Evolutionary conservation across 2,113 vertebrate genomes (phyloP).

Genomic region (Halichoerus grypus): DNA sequence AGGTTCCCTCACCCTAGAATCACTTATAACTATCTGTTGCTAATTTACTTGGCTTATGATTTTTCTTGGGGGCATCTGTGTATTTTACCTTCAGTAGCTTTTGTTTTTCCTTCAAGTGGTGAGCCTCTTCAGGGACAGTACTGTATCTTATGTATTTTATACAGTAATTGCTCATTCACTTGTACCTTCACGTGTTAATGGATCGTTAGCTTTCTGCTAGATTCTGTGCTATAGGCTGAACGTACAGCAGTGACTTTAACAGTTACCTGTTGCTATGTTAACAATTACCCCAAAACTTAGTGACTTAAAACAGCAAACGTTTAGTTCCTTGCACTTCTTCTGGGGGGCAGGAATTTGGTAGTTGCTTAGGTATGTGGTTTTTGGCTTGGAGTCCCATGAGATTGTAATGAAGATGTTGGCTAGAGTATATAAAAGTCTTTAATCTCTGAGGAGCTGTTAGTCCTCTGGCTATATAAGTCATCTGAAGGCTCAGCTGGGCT

Average conservation of each 20-base stretch:
- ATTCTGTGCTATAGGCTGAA: not conserved
- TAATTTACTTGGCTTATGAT: not conserved
- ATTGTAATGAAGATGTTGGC: not conserved
- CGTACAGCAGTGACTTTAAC: not conserved
- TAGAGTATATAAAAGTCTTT: not conserved
- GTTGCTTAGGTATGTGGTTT: not conserved
- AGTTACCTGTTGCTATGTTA: not conserved
- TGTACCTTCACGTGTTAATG: not conserved
- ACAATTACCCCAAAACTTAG: not conserved
- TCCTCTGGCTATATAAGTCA: not conserved
- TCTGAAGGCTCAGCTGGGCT: not conserved
- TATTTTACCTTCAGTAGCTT: not conserved
- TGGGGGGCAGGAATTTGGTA: not conserved
- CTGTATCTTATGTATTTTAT: constrained; percentile 27
- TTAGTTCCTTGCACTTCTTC: not conserved
- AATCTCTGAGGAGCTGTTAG: not conserved
- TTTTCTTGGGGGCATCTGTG: not conserved
- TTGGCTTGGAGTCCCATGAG: not conserved
- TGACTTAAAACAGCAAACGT: not conserved
- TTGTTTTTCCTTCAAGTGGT: not conserved
- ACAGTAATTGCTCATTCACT: not conserved
- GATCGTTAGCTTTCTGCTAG: not conserved
- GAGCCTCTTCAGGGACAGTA: not conserved
- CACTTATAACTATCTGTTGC: not conserved
- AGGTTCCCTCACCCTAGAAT: not conserved